phyloP scores from a whole-genome alignment of 2,113 vertebrate species.

The Suricata suricatta region DNA sequence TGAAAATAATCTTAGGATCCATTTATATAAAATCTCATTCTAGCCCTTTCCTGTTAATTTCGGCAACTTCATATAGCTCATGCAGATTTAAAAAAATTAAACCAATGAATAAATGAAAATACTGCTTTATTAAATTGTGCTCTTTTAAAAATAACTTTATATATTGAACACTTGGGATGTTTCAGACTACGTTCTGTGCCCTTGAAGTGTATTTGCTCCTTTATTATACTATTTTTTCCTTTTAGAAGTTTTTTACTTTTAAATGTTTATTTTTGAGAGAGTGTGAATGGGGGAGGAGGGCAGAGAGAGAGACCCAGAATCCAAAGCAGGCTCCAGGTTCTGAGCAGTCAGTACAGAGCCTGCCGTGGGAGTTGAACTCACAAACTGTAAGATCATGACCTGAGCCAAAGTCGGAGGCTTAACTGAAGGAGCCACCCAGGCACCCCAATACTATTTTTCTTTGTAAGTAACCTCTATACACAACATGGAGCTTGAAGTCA shows the following conservation, averaged over 20 bases:
- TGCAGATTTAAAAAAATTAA: not conserved
- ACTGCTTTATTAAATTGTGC: not conserved
- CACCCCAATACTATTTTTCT: not conserved
- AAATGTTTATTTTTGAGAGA: too few species aligned
- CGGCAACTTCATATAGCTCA: not conserved
- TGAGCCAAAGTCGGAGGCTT: too few species aligned
- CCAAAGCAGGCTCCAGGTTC: too few species aligned
- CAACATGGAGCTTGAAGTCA: not conserved
- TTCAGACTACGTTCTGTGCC: not conserved
- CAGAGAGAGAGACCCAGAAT: too few species aligned
- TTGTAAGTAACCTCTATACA: not conserved
- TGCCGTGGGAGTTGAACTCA: too few species aligned
- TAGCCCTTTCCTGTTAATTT: not conserved
- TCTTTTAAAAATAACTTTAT: constrained; percentile 43
- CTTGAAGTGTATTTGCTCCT: not conserved
- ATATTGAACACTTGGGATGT: not conserved
- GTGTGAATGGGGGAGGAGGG: too few species aligned
- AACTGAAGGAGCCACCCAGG: too few species aligned
- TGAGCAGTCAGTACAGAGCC: too few species aligned
- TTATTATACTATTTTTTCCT: not conserved
- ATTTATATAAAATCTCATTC: constrained; percentile 5
- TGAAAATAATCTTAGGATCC: constrained; percentile 35
- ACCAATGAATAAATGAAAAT: not conserved
- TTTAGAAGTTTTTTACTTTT: too few species aligned
- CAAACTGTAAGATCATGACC: too few species aligned